Evolutionary conservation across 2,888 invertebrate species (phyloP).

Genomic region (Anthoptus insignis): DNA sequence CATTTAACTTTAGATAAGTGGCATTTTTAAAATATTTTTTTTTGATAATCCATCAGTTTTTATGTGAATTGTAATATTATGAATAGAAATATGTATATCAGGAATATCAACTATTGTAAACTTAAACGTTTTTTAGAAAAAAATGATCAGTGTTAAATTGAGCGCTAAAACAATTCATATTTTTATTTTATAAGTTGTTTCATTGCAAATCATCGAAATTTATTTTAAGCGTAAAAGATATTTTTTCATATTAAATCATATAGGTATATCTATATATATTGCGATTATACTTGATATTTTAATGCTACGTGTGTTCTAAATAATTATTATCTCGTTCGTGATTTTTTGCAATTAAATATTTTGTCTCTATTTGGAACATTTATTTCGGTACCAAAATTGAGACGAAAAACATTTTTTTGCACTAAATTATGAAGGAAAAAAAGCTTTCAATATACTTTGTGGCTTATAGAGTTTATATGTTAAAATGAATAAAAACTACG

Average conservation of each 20-base stretch:
- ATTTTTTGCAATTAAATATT: slow-evolving; percentile 1
- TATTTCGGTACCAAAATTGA: neutral
- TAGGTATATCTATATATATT: slow-evolving; percentile 26
- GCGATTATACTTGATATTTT: slow-evolving; percentile 30
- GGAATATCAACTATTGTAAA: no score
- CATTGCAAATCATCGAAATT: slow-evolving; percentile 54
- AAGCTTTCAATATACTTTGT: slow-evolving; percentile 47
- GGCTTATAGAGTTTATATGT: slow-evolving; percentile 66
- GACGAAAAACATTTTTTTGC: slow-evolving; percentile 1
- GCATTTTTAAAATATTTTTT: neutral
- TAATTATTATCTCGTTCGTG: slow-evolving; percentile 7
- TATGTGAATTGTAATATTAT: neutral
- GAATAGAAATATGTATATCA: neutral
- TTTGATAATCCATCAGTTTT: neutral
- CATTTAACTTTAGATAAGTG: slow-evolving; percentile 2
- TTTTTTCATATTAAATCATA: slow-evolving; percentile 43
- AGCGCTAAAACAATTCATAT: no score
- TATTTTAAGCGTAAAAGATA: slow-evolving; percentile 45
- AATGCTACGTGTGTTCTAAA: slow-evolving; percentile 31
- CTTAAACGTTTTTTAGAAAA: no score
- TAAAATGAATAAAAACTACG: slow-evolving; percentile 40
- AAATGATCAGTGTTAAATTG: no score
- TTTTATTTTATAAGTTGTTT: slow-evolving; percentile 27
- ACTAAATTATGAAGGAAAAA: slow-evolving; percentile 22
- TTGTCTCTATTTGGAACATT: neutral